These are phyloP conservation scores for Onthophagus taurus DNA, from an alignment of 1,140 invertebrate species.

Conservation along the genomic window DNA sequence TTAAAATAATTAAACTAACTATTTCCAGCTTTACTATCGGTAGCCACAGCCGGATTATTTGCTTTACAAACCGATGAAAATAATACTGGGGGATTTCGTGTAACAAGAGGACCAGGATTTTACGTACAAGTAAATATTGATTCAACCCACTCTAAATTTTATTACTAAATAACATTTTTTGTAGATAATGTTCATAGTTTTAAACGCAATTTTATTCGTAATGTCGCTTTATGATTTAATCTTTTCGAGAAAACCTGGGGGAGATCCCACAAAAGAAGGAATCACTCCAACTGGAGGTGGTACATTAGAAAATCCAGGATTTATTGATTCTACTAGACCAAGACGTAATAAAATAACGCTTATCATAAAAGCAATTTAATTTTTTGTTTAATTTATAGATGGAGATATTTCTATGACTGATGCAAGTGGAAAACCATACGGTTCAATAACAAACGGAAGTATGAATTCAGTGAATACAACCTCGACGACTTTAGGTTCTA, in stretches of 20 bases:
- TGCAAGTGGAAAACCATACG: constrained; percentile 70
- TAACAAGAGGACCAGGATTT: constrained; percentile 69
- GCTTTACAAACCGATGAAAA: constrained; percentile 70
- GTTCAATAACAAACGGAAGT: constrained; percentile 62
- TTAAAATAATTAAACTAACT: not conserved
- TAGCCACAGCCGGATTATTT: constrained; percentile 68
- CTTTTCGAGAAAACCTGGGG: constrained; percentile 56
- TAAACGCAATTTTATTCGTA: constrained; percentile 64
- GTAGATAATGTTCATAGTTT: constrained; percentile 64
- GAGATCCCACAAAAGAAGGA: constrained; percentile 57
- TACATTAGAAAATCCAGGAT: constrained; percentile 76
- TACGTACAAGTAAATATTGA: constrained; percentile 70
- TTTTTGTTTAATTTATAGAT: constrained; percentile 37
- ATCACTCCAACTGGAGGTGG: constrained; percentile 47
- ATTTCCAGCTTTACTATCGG: constrained; percentile 62
- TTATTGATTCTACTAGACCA: constrained; percentile 58
- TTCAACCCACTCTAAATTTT: no score
- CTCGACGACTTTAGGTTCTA: constrained; percentile 47
- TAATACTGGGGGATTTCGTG: constrained; percentile 50
- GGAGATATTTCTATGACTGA: constrained; percentile 66
- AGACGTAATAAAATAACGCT: not conserved
- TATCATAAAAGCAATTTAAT: not conserved
- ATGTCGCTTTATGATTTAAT: constrained; percentile 66
- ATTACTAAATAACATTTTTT: constrained; percentile 31
- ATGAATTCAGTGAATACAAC: constrained; percentile 65